Evolutionary conservation across 2,888 invertebrate species (phyloP).

Genomic region (Thymelicus sylvestris): DNA sequence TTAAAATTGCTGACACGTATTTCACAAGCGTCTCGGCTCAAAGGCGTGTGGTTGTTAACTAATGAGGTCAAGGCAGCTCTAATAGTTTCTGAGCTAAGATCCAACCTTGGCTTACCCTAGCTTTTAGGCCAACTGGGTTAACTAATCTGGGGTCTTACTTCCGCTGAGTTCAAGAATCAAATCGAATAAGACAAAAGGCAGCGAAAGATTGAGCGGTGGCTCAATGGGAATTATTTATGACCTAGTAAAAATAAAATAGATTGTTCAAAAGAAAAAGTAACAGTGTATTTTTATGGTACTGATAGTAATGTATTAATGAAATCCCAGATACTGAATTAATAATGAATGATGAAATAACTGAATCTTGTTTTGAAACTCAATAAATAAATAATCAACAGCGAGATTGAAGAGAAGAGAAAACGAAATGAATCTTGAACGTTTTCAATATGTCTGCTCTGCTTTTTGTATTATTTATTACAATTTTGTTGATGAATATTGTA

Average conservation of each 20-base stretch:
- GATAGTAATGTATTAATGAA: no score
- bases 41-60: conserved; percentile 5
- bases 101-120: conserved; percentile 6
- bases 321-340: no score
- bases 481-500: no score
- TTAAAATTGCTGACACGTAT: conserved; percentile 9
- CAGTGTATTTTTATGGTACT: no score
- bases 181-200: not conserved
- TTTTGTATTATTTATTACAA: no score
- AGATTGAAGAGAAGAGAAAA: no score
- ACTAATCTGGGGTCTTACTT: not conserved
- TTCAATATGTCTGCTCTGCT: no score
- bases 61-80: conserved; percentile 12
- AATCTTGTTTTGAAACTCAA: not conserved
- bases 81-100: not conserved
- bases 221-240: not conserved
- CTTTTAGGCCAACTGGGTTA: not conserved
- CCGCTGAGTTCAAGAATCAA: not conserved
- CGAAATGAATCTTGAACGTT: no score
- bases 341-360: no score
- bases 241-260: not conserved
- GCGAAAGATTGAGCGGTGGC: not conserved
- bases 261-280: not conserved
- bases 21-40: conserved; percentile 4
- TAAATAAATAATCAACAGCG: no score